Evolutionary conservation across 2,113 vertebrate genomes (phyloP).

Genomic region (Bubalus kerabau): DNA sequence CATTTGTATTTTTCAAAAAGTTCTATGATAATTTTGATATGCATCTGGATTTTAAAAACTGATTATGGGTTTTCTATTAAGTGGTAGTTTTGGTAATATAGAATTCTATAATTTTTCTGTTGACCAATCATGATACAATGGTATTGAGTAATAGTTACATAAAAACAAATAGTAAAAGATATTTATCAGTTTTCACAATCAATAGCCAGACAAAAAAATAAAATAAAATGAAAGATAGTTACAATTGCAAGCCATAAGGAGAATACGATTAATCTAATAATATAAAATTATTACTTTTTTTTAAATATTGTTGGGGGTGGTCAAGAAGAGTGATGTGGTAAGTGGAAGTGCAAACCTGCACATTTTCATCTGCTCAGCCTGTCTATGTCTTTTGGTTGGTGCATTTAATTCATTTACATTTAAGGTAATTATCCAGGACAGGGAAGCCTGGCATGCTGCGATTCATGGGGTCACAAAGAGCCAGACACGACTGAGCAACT

Average conservation of each 20-base stretch:
- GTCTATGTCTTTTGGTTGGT: not conserved
- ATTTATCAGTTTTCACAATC: not conserved
- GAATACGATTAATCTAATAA: not conserved
- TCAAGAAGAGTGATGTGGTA: not conserved
- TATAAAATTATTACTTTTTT: not conserved
- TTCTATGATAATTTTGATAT: not conserved
- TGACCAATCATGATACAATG: not conserved
- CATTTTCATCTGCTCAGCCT: not conserved
- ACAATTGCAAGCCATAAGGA: not conserved
- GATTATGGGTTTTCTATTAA: not conserved
- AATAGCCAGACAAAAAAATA: not conserved
- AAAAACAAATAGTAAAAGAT: not conserved
- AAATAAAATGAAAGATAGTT: not conserved
- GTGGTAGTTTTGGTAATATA: not conserved
- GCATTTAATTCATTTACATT: not conserved
- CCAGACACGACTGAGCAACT: no score
- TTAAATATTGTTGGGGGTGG: not conserved
- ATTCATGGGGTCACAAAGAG: no score
- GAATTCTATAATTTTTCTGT: not conserved
- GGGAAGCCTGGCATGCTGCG: no score
- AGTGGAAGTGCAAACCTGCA: not conserved
- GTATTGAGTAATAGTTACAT: not conserved
- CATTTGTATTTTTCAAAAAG: not conserved
- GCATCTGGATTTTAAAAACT: not conserved
- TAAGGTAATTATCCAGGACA: not conserved